Conservation (phyloP, 2,888 invertebrate genomes). For the Neoscelio sp. region DNA sequence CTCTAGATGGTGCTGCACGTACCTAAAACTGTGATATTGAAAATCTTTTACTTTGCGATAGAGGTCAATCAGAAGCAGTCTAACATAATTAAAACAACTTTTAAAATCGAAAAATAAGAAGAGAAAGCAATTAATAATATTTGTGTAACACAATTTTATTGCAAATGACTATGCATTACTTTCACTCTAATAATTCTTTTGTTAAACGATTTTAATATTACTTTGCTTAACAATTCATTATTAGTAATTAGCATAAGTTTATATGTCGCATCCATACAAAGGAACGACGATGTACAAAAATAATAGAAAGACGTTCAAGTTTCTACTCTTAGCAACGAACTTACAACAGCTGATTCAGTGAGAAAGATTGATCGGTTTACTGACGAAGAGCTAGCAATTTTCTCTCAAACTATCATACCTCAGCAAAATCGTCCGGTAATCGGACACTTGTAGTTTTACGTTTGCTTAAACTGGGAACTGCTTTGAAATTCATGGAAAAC, state of each 20-base stretch:
- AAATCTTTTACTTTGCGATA: slow-evolving; percentile 2
- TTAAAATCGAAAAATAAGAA: slow-evolving; percentile 10
- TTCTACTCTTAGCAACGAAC: slow-evolving; percentile 56
- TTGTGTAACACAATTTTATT: too few relatives aligned
- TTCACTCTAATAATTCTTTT: too few relatives aligned
- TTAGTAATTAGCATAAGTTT: too few relatives aligned
- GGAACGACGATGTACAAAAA: slow-evolving; percentile 11
- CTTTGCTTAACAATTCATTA: too few relatives aligned
- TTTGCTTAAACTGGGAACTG: slow-evolving; percentile 27
- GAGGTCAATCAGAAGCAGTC: slow-evolving; percentile 37
- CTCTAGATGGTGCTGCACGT: slow-evolving; percentile 1
- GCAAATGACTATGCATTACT: too few relatives aligned
- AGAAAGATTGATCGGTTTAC: slow-evolving; percentile 50
- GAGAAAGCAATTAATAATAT: slow-evolving; percentile 16
- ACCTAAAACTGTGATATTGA: background rate
- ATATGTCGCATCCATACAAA: background rate
- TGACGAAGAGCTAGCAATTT: slow-evolving; percentile 66
- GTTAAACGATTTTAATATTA: too few relatives aligned
- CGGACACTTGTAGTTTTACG: slow-evolving; percentile 41
- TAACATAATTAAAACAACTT: slow-evolving; percentile 23
- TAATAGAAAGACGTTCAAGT: slow-evolving; percentile 6
- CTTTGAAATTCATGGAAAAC: slow-evolving; percentile 19
- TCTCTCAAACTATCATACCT: slow-evolving; percentile 66
- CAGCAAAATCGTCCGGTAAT: slow-evolving; percentile 67
- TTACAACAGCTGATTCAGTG: slow-evolving; percentile 50